Evolutionary conservation across 2,113 vertebrate genomes (phyloP).

Genomic region (Tachycineta bicolor): DNA sequence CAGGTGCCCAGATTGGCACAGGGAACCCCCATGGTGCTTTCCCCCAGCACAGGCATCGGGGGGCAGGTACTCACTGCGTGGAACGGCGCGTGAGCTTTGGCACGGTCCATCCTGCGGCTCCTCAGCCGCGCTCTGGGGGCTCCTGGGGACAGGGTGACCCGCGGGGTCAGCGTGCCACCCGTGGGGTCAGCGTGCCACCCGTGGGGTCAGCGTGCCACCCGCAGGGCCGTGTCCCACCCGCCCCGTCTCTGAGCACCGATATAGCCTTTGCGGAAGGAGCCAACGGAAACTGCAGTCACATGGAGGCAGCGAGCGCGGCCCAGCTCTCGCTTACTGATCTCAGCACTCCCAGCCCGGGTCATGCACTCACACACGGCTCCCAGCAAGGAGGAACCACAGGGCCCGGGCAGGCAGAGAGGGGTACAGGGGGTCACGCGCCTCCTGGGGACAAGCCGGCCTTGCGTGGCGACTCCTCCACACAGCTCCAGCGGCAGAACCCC

Average conservation of each 20-base stretch:
- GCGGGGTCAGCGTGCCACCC: neutral
- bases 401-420: neutral
- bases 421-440: neutral
- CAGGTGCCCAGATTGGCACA: accelerated
- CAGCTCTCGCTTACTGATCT: conserved; percentile 1
- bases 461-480: accelerated
- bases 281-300: conserved; percentile 84
- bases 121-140: neutral
- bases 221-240: neutral
- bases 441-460: neutral
- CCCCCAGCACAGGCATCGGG: neutral
- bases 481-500: neutral
- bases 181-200: neutral
- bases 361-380: neutral
- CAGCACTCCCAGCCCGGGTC: conserved; percentile 31
- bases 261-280: conserved; percentile 82
- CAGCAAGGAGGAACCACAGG: conserved; percentile 27
- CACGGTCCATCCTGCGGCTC: conserved; percentile 61
- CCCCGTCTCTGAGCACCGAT: conserved; percentile 50
- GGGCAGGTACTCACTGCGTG: conserved; percentile 69
- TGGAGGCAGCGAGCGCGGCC: conserved; percentile 68
- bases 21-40: accelerated
- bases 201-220: neutral
- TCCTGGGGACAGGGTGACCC: neutral
- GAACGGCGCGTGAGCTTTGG: neutral